These are phyloP conservation scores for Prionace glauca DNA, from an alignment of 2,797 vertebrate genomes.

Conservation along the genomic window DNA sequence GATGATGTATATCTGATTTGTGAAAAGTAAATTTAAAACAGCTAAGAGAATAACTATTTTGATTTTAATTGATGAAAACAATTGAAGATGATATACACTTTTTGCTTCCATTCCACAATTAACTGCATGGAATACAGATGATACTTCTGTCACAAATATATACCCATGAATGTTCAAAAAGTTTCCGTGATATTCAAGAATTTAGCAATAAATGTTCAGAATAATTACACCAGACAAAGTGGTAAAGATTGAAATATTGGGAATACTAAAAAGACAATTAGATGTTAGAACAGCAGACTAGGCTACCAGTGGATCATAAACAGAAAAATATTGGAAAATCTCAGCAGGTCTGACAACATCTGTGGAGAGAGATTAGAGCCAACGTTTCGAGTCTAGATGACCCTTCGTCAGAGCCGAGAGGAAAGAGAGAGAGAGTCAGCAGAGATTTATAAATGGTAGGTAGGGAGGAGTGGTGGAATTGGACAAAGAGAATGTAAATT, in stretches of 20 bases:
- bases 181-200: background rate
- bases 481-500: too few species aligned
- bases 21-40: slow-evolving; percentile 20
- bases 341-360: too few species aligned
- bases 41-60: background rate
- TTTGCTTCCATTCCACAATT: background rate
- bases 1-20: background rate
- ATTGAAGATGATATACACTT: background rate
- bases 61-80: too few species aligned
- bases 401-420: too few species aligned
- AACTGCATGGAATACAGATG: background rate
- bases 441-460: too few species aligned
- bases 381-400: too few species aligned
- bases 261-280: background rate
- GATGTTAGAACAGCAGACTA: background rate
- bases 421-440: too few species aligned
- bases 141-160: background rate
- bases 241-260: background rate
- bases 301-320: background rate
- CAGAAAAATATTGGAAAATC: too few species aligned
- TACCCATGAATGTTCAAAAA: background rate
- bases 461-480: too few species aligned
- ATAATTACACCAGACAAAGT: background rate
- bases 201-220: background rate
- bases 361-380: too few species aligned